phyloP scores from a whole-genome alignment of 2,113 vertebrate species.

The Sterrhoptilus dennistouni region DNA sequence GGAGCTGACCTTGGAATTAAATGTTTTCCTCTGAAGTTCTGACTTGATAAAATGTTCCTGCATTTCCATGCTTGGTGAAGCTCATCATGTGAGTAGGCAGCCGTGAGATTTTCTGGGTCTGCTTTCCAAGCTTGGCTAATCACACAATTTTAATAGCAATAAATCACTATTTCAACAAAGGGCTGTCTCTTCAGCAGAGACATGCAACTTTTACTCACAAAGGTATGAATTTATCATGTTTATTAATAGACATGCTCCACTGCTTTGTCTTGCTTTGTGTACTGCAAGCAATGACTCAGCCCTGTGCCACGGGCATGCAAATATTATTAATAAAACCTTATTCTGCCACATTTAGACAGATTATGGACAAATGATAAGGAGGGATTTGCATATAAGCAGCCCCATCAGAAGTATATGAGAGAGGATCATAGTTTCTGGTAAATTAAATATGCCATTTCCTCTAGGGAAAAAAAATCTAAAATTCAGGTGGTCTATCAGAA shows the following conservation, averaged over 20 bases:
- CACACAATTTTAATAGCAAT: constrained; percentile 36
- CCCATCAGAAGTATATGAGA: not conserved
- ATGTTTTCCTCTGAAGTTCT: not conserved
- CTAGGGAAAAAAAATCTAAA: not conserved
- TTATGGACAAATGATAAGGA: not conserved
- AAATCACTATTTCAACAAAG: constrained; percentile 46
- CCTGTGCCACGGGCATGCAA: not conserved
- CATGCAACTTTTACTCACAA: not conserved
- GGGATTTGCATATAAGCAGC: constrained; percentile 7
- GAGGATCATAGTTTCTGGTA: not conserved
- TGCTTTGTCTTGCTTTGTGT: constrained; percentile 16
- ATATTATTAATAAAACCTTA: constrained; percentile 30
- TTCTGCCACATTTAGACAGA: constrained; percentile 50
- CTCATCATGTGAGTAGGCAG: constrained; percentile 31
- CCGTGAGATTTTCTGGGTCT: constrained; percentile 33
- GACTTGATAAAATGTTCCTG: not conserved
- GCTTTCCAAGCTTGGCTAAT: constrained; percentile 45
- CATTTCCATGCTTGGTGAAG: constrained; percentile 19
- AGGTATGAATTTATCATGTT: constrained; percentile 19
- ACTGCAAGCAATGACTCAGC: not conserved
- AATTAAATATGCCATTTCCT: not conserved
- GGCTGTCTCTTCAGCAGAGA: not conserved
- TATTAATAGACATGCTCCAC: constrained; percentile 27
- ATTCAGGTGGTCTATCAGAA: not conserved
- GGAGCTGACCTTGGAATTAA: constrained; percentile 9